Evolutionary conservation across 2,113 vertebrate species (phyloP).

Genomic region (Coturnix japonica): DNA sequence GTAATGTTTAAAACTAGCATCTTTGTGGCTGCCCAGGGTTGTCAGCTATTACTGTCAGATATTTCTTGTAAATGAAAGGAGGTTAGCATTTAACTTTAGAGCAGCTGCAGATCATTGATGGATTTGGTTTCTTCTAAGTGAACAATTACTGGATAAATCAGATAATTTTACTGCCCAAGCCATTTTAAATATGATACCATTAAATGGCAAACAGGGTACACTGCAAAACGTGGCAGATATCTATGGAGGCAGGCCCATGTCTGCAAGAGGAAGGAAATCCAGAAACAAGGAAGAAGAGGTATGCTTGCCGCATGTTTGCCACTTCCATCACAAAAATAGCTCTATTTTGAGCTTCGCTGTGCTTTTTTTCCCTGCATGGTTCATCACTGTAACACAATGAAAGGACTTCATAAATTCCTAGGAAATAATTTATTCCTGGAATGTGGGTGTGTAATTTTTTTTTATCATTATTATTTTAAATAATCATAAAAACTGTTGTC

Average conservation of each 20-base stretch:
- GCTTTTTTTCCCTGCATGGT: slow-evolving; percentile 75
- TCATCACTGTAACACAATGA: slow-evolving; percentile 59
- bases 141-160: slow-evolving; percentile 53
- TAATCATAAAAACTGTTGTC: slow-evolving; percentile 50
- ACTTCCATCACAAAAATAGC: slow-evolving; percentile 60
- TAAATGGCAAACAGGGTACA: slow-evolving; percentile 94
- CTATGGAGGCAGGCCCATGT: slow-evolving; percentile 89
- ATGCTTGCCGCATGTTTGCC: slow-evolving; percentile 84
- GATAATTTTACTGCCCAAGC: slow-evolving; percentile 46
- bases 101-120: background rate
- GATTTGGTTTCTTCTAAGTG: slow-evolving; percentile 36
- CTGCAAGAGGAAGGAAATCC: slow-evolving; percentile 88
- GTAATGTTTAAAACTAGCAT: background rate
- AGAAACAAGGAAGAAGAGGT: slow-evolving; percentile 99
- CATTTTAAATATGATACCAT: slow-evolving; percentile 87
- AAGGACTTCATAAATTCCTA: slow-evolving; percentile 30
- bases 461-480: background rate
- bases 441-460: background rate
- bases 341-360: slow-evolving; percentile 44
- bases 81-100: background rate
- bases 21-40: background rate
- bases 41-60: background rate
- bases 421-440: slow-evolving; percentile 42
- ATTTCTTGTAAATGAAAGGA: background rate
- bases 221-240: slow-evolving; percentile 90